Evolutionary conservation across 2,797 vertebrate genomes (phyloP).

Genomic region (Phylloscopus collybita): DNA sequence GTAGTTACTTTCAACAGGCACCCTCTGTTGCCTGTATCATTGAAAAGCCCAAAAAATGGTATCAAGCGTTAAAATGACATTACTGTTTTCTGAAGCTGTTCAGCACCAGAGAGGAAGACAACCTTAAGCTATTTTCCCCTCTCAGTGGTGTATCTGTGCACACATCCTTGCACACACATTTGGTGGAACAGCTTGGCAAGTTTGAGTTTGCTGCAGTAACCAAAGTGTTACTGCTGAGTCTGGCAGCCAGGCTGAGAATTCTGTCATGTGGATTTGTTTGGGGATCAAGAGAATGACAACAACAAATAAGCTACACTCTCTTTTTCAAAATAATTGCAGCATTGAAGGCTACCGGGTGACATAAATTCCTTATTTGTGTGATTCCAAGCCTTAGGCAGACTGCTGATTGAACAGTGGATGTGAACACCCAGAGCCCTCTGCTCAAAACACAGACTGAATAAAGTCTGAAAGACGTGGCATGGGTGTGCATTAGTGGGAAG

Average conservation of each 20-base stretch:
- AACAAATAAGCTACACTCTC: not conserved
- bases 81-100: not conserved
- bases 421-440: not conserved
- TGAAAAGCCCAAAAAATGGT: not conserved
- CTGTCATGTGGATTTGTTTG: not conserved
- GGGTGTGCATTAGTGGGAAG: not conserved
- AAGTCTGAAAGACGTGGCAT: not conserved
- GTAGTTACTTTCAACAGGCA: not conserved
- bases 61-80: not conserved
- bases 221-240: not conserved
- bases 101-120: not conserved
- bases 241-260: not conserved
- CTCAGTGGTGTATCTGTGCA: accelerated
- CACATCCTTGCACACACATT: not conserved
- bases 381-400: not conserved
- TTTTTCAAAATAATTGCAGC: not conserved
- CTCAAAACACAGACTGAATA: not conserved
- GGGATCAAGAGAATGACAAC: not conserved
- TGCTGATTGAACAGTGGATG: not conserved
- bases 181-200: not conserved
- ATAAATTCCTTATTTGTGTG: not conserved
- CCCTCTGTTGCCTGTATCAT: not conserved
- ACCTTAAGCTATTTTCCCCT: not conserved
- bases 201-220: not conserved
- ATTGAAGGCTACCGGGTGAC: not conserved